Percentiles rank a stretch among this genome's conserved stretches.
Evolutionary conservation across 1,140 invertebrate genomes (phyloP).

Genomic region (Melanaphis sacchari): DNA sequence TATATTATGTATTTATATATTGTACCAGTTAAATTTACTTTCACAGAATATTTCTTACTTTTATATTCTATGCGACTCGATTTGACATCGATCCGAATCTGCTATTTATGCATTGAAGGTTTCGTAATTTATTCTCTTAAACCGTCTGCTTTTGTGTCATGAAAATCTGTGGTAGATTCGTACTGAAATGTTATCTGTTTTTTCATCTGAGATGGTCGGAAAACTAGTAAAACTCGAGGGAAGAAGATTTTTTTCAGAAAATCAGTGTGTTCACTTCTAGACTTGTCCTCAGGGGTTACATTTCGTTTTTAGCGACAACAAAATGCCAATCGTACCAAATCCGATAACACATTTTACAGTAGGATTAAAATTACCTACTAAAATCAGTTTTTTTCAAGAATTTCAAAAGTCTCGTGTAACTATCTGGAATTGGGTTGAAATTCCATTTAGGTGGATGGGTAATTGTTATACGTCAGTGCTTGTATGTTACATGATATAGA

Average conservation of each 20-base stretch:
- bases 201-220: neutral
- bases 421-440: neutral
- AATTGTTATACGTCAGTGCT: neutral
- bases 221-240: neutral
- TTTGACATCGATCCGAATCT: slow-evolving; percentile 3
- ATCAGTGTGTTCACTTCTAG: neutral
- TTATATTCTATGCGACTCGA: neutral
- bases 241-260: neutral
- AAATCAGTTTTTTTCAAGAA: neutral
- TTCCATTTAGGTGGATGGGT: neutral
- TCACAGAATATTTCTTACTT: neutral
- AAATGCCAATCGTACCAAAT: neutral
- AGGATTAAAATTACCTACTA: neutral
- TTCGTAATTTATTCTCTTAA: slow-evolving; percentile 30
- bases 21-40: neutral
- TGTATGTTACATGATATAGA: neutral
- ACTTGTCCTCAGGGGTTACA: neutral
- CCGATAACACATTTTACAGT: neutral
- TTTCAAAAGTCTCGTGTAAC: neutral
- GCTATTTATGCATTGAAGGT: slow-evolving; percentile 18
- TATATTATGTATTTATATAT: neutral
- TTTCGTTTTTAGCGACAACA: neutral
- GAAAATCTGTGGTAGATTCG: neutral
- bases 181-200: neutral
- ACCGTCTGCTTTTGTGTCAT: neutral